phyloP scores from a whole-genome alignment of 2,113 vertebrate genomes.

The Gorsachius goisagi region DNA sequence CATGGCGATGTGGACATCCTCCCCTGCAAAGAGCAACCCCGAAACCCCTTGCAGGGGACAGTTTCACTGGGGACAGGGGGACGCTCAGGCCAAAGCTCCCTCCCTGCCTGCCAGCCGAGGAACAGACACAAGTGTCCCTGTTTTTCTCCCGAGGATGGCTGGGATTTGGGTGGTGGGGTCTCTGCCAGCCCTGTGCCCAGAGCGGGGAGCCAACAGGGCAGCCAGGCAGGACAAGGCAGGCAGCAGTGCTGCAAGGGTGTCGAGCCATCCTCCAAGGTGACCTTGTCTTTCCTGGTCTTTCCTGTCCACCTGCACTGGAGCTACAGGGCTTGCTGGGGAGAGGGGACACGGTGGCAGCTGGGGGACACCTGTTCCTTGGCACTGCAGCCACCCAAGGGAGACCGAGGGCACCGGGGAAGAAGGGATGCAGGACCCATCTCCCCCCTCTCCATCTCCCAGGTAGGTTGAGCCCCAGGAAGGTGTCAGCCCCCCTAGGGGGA shows the following conservation, averaged over 20 bases:
- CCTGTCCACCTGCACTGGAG: neutral
- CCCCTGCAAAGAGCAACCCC: neutral
- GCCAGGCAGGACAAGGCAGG: neutral
- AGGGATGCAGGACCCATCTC: neutral
- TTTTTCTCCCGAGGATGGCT: neutral
- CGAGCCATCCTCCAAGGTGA: neutral
- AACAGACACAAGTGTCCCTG: neutral
- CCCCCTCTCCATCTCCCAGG: neutral
- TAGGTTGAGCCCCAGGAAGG: neutral
- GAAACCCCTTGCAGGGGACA: neutral
- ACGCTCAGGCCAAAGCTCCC: neutral
- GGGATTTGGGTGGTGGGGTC: neutral
- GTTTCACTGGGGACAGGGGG: neutral
- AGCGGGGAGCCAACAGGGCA: neutral
- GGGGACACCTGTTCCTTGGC: neutral
- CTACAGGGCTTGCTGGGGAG: neutral
- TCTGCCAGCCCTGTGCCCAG: fast-evolving
- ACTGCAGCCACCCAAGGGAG: neutral
- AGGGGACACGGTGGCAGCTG: neutral
- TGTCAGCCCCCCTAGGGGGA: fast-evolving
- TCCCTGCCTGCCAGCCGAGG: neutral
- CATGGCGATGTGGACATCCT: neutral
- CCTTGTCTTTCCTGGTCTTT: neutral
- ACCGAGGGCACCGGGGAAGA: neutral
- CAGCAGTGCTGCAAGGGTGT: neutral